phyloP scores from a whole-genome alignment of 2,113 vertebrate genomes.

The Urocolius indicus region DNA sequence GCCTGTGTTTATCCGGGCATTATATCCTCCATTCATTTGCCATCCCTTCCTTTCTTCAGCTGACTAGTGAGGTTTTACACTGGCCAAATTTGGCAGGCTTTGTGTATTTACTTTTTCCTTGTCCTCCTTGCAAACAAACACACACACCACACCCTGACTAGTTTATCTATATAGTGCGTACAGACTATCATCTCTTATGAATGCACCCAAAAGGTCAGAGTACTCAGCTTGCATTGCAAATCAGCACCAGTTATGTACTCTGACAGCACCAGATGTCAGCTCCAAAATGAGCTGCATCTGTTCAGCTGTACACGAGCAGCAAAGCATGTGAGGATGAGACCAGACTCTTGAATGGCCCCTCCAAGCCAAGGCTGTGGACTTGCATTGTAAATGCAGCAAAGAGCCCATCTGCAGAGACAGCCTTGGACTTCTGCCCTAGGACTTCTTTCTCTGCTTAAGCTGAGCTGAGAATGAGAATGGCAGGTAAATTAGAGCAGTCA shows the following conservation, averaged over 20 bases:
- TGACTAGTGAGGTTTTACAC: background rate
- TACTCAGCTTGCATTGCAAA: conserved; percentile 58
- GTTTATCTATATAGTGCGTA: background rate
- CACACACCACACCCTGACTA: background rate
- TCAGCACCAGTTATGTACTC: conserved; percentile 57
- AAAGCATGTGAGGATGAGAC: background rate
- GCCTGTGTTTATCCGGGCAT: background rate
- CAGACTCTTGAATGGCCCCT: background rate
- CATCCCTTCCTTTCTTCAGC: background rate
- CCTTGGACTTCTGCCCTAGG: background rate
- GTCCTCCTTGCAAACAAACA: background rate
- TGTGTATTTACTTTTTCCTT: background rate
- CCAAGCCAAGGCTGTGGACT: background rate
- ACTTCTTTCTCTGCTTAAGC: background rate
- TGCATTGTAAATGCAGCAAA: background rate
- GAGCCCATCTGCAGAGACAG: background rate
- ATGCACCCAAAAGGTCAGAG: conserved; percentile 23
- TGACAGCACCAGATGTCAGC: conserved; percentile 70
- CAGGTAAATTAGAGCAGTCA: background rate
- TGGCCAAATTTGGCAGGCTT: background rate
- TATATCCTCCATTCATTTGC: background rate
- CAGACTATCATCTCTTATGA: conserved; percentile 11
- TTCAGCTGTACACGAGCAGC: background rate
- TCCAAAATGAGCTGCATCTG: conserved; percentile 62
- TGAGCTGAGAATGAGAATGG: background rate